These are phyloP conservation scores for Lophius americanus DNA, from an alignment of 2,797 vertebrate species.

Conservation along the genomic window DNA sequence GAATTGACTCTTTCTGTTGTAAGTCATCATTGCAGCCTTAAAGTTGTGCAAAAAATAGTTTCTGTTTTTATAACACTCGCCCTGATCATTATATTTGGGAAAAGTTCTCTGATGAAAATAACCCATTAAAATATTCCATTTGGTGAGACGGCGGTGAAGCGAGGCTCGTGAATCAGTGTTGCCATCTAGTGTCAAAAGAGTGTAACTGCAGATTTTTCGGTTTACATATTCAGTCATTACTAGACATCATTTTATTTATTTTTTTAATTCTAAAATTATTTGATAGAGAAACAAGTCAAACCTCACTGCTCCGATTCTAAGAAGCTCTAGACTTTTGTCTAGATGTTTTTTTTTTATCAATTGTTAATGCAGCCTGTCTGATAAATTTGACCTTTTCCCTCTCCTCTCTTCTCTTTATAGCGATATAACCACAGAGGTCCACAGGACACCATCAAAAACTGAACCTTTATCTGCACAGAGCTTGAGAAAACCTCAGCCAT, in stretches of 20 bases:
- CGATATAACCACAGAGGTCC: constrained; percentile 1
- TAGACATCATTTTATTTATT: no score
- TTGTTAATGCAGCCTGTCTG: background rate
- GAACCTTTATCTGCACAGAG: constrained; percentile 15
- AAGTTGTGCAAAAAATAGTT: constrained; percentile 8
- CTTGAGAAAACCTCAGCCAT: constrained; percentile 48
- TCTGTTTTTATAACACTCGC: constrained; percentile 1
- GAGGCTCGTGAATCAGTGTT: constrained; percentile 9
- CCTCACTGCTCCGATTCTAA: background rate
- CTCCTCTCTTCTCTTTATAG: constrained; percentile 19
- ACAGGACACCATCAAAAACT: constrained; percentile 17
- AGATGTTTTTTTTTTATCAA: background rate
- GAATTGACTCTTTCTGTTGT: constrained; percentile 33
- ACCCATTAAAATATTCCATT: background rate
- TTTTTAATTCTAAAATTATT: no score
- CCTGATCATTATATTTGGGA: no score
- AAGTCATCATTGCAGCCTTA: constrained; percentile 34
- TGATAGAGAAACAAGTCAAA: no score
- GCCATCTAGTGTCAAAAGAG: constrained; percentile 59
- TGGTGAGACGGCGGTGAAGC: background rate
- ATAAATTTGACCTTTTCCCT: background rate
- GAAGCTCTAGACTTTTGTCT: background rate
- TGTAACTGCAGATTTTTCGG: constrained; percentile 34
- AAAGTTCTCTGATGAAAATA: constrained; percentile 7
- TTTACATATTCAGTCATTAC: no score